A percentile compares a stretch with the other conserved stretches of the same genome.
Conservation (phyloP, 2,797 vertebrate species). For the Gorsachius magnificus region DNA sequence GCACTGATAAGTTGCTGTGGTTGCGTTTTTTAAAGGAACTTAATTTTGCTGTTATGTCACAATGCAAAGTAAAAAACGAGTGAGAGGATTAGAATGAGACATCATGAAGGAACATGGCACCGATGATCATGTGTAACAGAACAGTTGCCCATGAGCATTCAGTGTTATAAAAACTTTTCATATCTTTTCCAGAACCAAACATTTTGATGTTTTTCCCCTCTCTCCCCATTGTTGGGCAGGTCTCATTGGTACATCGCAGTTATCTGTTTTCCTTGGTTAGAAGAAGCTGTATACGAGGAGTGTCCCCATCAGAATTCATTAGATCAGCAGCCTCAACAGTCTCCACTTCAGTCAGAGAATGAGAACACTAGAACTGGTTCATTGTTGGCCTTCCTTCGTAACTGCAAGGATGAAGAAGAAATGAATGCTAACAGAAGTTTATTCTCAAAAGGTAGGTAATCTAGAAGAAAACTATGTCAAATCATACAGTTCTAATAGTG, state of each 20-base stretch:
- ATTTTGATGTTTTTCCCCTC: rapidly evolving
- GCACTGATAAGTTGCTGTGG: neutral
- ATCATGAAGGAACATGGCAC: neutral
- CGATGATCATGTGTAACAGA: neutral
- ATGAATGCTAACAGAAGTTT: neutral
- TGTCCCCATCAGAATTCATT: slow-evolving; percentile 14
- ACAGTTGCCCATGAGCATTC: neutral
- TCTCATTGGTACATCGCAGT: slow-evolving; percentile 97
- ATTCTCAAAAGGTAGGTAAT: slow-evolving; percentile 16
- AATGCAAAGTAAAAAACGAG: neutral
- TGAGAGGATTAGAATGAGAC: neutral
- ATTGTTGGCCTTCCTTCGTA: slow-evolving; percentile 28
- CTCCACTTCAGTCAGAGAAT: neutral
- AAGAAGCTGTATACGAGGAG: slow-evolving; percentile 77
- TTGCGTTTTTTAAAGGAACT: neutral
- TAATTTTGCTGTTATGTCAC: neutral
- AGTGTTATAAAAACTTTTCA: neutral
- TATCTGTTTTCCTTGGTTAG: slow-evolving; percentile 93
- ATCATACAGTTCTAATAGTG: neutral
- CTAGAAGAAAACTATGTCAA: neutral
- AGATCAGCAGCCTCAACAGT: neutral
- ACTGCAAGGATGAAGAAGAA: neutral
- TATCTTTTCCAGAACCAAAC: neutral
- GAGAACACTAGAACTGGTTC: neutral
- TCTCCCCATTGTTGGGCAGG: slow-evolving; percentile 67